Base-by-base conservation (phyloP, 2,888 invertebrate genomes). In the Hemicrepidius hirtus region DNA sequence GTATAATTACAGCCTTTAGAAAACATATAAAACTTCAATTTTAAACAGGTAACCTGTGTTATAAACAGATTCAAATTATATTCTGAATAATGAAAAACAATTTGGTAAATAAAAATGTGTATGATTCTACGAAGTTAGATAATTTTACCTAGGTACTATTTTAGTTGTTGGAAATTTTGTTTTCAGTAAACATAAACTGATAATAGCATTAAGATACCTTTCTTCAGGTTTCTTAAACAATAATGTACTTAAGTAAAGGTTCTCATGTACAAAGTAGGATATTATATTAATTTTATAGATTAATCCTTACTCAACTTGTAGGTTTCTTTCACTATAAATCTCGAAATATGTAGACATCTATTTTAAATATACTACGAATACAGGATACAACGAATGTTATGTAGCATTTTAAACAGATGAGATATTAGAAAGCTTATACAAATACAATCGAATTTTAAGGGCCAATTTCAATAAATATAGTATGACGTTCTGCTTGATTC, bases 391-490 rank as follows among this genome's bases (percentile, higher is more conserved):
- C 50, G 21, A 50, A 24, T 50, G 46, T 46, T 46, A 3, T 20
- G 46, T 50, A 50, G 50, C 50, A 50, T n/a, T 50, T 5, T 50
- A 50, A 18, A 18, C 10, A 50, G n/a, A 49, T 18, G 21, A 10
- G 3, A 20, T 46, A 1, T 20, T 50, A 50, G 50, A 50, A 50
- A 18, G 16, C 50, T 50, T 50, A 18, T 24, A 50, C 37, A 59
- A 37, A 18, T 24, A 50, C 37, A 59, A 37, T 59, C 18, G 40
- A 59, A 59, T 20, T 59, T 40, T 13, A 59, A 24, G 59, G 59
- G 35, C 59, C 59, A 37, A 40, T 59, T 59, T 40, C 59, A 59
- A 7, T 59, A 57, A n/a, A 21, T 40, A 59, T 40, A 24, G 10
- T 20, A 24, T 20, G 20, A 59, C 40, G 59, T 40, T 35, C 53